Base-by-base conservation (phyloP, 2,888 invertebrate species). In the Lycia hirtaria region DNA sequence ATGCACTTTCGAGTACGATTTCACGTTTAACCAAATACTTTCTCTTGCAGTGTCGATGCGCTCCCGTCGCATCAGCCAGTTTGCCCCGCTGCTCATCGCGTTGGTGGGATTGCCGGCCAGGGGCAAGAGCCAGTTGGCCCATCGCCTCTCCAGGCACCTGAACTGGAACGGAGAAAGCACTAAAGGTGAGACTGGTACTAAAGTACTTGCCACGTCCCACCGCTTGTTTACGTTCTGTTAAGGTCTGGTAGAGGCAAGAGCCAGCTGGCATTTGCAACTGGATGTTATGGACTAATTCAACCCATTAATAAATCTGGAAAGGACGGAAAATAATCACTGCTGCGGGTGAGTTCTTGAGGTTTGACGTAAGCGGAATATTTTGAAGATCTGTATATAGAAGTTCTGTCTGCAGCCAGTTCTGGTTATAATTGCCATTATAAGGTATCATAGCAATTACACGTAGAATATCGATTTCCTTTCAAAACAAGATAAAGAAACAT, bases 21-120 rank as follows among this genome's bases (percentile, higher is more conserved):
- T 9, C 5, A 24, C 4, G 14, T 17, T 20, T 44, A 17, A 44
- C 14, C 12, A 1, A 1, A 0, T 19, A 6, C 0, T 26, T 54
- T 43, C 81, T 77, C 65, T 85, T 85, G 19, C 83, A 94, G 94
- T 90, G 66, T 81, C 89, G 32, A 83, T 89, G 72, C 92, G 92
- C 17, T 88, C 88, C 38, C 87, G 85, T 47, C 85, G 91, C 53
- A 85, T 93, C 73, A 88, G 87, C 57, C 86, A 91, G 67, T 93
- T 92, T 49, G 85, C 94, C 19, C 97, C 97, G 1, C 93, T 97
- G 62, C 94, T 98, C 56, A 96, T 98, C 67, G 96, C 96, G 26
- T 95, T 97, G 92, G 98, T 97, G 30, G 98, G 98, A 14, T 91
- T 98, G 58, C 98, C 98, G 0, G 98, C 98, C 14, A 93, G 98